Base-by-base conservation (phyloP, 2,888 invertebrate genomes). In the Drosophila atripex region DNA sequence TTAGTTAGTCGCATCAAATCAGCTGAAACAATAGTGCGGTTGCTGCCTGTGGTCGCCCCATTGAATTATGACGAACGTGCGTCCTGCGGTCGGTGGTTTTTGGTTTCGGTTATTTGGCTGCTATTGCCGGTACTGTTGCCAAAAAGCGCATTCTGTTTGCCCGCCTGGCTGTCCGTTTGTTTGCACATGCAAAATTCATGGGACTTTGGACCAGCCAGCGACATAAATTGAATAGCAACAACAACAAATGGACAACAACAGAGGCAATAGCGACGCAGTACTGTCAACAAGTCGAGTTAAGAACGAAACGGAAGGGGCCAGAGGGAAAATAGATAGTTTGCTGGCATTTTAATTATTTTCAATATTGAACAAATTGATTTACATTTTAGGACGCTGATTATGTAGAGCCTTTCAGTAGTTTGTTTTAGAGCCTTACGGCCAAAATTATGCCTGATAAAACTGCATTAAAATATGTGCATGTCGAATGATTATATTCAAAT, bases 301-400 rank as follows among this genome's bases (percentile, higher is more conserved):
- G 35, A 39, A 14, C 30, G 28, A 39, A 12, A 12, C 1, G 12
- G 23, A n/a, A 12, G 16, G 8, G 14, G 6, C 3, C 16, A 30
- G 21, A 11, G 6, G n/a, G 30, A 25, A 53, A 46, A 65, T 28
- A 51, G 68, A 65, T 70, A 35, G 63, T 47, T 74, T 74, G 85
- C 71, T 78, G 76, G 86, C 83, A 79, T 86, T 87, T 88, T 88
- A 87, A 87, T 87, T 87, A 87, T 89, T 87, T 88, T 80, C 84
- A 88, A 86, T 88, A 89, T 88, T 86, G 80, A 84, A 80, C 84
- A 83, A 88, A 88, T 86, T 88, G 78, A 88, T 86, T 88, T 88
- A 80, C 84, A 86, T 86, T 87, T 87, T 87, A 76, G 82, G 68
- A 64, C 72, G 75, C 76, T 83, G 85, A 86, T 85, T 86, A 86